Percentiles rank a stretch among this genome's conserved stretches.
phyloP scores from a whole-genome alignment of 1,140 invertebrate genomes.

The Halesus radiatus region DNA sequence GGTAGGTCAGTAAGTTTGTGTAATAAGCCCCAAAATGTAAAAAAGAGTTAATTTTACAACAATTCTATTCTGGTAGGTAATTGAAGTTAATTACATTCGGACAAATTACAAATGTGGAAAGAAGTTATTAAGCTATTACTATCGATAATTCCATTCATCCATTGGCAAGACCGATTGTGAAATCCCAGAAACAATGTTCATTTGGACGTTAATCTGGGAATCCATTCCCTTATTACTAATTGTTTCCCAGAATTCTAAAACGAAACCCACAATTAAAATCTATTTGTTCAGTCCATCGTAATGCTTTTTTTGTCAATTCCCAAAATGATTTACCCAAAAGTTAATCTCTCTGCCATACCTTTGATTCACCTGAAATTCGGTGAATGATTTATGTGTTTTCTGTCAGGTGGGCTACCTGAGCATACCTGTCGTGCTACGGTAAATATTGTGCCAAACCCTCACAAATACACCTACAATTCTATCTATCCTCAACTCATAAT shows the following conservation, averaged over 20 bases:
- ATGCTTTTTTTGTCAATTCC: neutral
- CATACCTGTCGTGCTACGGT: constrained; percentile 8
- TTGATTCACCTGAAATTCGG: constrained; percentile 11
- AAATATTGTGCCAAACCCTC: constrained; percentile 34
- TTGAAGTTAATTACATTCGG: no score
- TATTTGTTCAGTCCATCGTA: neutral
- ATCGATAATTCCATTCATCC: no score
- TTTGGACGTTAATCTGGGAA: no score
- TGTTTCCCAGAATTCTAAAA: neutral
- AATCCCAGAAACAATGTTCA: no score
- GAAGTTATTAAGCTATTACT: no score
- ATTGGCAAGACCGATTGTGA: no score
- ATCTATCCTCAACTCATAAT: neutral
- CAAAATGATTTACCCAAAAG: neutral
- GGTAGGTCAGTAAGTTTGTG: no score
- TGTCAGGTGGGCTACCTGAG: neutral
- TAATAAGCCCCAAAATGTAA: no score
- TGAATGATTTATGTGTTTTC: constrained; percentile 40
- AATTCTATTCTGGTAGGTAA: no score
- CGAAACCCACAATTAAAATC: neutral
- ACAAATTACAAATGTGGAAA: no score
- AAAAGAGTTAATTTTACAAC: no score
- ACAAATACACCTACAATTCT: neutral
- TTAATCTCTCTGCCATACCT: neutral
- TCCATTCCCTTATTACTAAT: neutral